Conservation (phyloP, 2,113 vertebrate species). For the Maccullochella peelii region DNA sequence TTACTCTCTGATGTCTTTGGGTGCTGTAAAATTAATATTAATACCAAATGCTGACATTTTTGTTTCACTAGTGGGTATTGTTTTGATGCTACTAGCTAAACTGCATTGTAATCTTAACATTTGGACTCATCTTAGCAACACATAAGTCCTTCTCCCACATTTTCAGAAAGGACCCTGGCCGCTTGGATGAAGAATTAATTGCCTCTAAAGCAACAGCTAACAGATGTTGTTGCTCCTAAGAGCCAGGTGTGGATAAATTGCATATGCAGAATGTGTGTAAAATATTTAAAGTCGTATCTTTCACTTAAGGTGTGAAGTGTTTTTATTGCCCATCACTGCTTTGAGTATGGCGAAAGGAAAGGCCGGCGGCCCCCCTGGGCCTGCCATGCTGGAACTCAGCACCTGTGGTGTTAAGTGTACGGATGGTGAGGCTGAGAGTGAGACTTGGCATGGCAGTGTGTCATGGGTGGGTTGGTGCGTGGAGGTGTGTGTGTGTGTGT, state of each 20-base stretch:
- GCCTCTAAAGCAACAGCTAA: constrained; percentile 84
- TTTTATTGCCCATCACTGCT: constrained; percentile 85
- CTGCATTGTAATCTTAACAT: constrained; percentile 39
- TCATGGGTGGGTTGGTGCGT: constrained; percentile 46
- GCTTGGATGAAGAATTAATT: constrained; percentile 80
- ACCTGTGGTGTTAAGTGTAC: constrained; percentile 77
- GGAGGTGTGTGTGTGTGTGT: neutral
- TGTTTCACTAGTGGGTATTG: neutral
- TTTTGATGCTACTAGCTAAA: constrained; percentile 13
- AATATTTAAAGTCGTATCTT: constrained; percentile 88
- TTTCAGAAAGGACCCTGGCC: constrained; percentile 66
- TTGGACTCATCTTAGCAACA: constrained; percentile 44
- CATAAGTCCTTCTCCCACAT: constrained; percentile 59
- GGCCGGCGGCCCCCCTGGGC: constrained; percentile 57
- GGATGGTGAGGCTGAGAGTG: constrained; percentile 46
- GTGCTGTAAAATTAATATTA: neutral
- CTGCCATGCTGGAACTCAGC: constrained; percentile 57
- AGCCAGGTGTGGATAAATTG: constrained; percentile 84
- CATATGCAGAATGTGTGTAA: constrained; percentile 84
- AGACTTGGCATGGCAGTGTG: constrained; percentile 60
- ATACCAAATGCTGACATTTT: neutral
- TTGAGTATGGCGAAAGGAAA: constrained; percentile 66
- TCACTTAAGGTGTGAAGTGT: constrained; percentile 83
- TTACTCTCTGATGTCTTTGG: neutral
- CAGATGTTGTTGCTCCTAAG: constrained; percentile 83